A percentile compares a stretch with the other conserved stretches of the same genome.
Conservation (phyloP, 2,113 vertebrate genomes). For the Noctilio leporinus region DNA sequence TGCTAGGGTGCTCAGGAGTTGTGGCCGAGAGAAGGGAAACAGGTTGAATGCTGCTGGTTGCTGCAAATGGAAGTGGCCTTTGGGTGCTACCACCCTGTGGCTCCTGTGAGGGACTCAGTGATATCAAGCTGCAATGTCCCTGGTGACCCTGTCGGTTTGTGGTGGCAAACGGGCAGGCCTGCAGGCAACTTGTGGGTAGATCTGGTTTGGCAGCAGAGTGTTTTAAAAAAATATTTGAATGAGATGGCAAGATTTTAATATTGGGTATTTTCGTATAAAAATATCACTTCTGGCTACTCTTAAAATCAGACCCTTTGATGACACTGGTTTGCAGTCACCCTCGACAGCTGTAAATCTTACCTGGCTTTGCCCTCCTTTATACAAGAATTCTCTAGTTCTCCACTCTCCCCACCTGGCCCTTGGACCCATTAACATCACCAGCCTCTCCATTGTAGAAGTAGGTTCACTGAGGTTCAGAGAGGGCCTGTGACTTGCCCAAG, state of each 20-base stretch:
- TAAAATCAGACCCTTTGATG: not conserved
- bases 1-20: not conserved
- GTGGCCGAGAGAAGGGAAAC: not conserved
- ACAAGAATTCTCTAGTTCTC: not conserved
- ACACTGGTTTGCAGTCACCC: not conserved
- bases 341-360: not conserved
- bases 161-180: not conserved
- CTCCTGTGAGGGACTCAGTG: not conserved
- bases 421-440: not conserved
- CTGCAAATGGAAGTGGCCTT: not conserved
- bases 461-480: not conserved
- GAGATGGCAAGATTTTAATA: slow-evolving; percentile 5
- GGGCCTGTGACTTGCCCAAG: not conserved
- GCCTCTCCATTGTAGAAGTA: not conserved
- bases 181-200: not conserved
- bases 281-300: not conserved
- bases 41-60: no score
- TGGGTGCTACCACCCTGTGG: fast-evolving
- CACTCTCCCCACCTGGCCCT: not conserved
- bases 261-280: not conserved
- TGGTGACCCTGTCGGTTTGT: not conserved
- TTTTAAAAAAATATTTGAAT: not conserved
- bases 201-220: not conserved
- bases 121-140: not conserved
- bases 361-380: not conserved